A percentile compares a stretch with the other conserved stretches of the same genome.
Conservation (phyloP, 2,797 vertebrate species). For the Sebastes cheni region DNA sequence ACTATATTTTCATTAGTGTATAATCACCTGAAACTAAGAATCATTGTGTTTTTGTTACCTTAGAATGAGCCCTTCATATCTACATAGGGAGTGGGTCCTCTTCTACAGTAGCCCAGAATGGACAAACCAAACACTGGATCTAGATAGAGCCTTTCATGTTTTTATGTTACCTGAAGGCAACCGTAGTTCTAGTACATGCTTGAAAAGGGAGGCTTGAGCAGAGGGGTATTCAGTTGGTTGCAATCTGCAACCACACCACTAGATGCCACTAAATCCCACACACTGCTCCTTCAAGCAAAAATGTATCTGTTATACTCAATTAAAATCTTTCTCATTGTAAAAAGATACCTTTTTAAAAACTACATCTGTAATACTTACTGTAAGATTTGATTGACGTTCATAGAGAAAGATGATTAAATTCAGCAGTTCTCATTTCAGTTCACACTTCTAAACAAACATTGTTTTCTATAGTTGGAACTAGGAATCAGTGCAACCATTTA, state of each 20-base stretch:
- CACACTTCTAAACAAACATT: neutral
- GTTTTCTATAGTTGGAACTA: neutral
- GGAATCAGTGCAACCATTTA: neutral
- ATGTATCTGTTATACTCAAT: neutral
- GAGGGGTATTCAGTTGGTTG: too few species aligned
- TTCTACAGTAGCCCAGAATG: neutral
- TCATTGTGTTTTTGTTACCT: fast-evolving
- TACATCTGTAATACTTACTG: neutral
- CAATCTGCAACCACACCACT: too few species aligned
- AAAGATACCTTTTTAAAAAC: neutral
- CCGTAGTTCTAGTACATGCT: too few species aligned
- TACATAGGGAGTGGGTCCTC: too few species aligned
- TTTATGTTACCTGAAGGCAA: neutral
- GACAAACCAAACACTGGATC: neutral
- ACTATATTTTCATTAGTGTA: neutral
- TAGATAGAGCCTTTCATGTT: neutral
- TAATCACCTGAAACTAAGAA: neutral
- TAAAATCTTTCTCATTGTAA: neutral
- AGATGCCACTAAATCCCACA: too few species aligned
- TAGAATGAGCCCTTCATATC: too few species aligned
- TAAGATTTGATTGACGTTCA: neutral
- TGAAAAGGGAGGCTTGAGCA: too few species aligned
- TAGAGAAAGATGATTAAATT: too few species aligned
- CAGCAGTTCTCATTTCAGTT: neutral
- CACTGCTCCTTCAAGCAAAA: neutral